phyloP scores from a whole-genome alignment of 2,888 invertebrate genomes.

The Agrochola circellaris region DNA sequence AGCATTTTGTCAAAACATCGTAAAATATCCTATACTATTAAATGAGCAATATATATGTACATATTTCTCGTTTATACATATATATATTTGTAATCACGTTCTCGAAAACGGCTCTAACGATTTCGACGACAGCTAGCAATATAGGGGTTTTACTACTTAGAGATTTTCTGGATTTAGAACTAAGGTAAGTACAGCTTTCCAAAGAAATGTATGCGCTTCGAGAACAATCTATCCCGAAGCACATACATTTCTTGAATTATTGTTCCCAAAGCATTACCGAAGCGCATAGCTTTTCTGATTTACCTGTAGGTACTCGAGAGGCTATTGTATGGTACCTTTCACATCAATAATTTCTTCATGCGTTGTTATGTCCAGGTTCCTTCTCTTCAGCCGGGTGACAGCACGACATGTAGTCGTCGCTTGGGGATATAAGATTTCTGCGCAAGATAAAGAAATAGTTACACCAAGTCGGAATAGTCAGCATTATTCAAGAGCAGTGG shows the following conservation, averaged over 20 bases:
- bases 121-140: too few relatives aligned
- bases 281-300: neutral
- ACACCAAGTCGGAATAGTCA: neutral
- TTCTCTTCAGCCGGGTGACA: neutral
- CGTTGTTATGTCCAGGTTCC: neutral
- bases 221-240: too few relatives aligned
- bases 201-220: neutral
- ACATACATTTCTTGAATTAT: too few relatives aligned
- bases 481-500: too few relatives aligned
- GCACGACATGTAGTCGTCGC: neutral
- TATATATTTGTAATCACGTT: too few relatives aligned
- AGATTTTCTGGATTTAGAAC: neutral
- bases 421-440: conserved; percentile 18
- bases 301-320: neutral
- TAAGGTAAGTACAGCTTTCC: neutral
- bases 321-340: conserved; percentile 18
- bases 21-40: too few relatives aligned
- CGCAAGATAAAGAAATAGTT: neutral
- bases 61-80: too few relatives aligned
- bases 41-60: too few relatives aligned
- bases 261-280: neutral
- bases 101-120: too few relatives aligned
- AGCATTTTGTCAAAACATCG: neutral
- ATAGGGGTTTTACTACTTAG: neutral
- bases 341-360: conserved; percentile 13